Evolutionary conservation across 2,888 invertebrate species (phyloP).

Genomic region (Cephus spinipes): DNA sequence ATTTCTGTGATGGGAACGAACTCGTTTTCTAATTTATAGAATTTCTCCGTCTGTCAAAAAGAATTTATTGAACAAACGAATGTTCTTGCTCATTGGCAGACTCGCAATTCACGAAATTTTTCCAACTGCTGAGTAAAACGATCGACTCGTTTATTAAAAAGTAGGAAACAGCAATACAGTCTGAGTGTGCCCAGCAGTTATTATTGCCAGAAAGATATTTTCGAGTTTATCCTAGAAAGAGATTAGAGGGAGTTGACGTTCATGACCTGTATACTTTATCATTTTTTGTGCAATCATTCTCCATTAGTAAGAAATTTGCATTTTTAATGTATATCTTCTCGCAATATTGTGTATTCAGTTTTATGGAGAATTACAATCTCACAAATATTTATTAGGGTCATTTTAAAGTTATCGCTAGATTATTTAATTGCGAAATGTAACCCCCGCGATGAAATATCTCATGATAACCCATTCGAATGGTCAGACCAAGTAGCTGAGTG

Average conservation of each 20-base stretch:
- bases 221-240: neutral
- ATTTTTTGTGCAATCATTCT: neutral
- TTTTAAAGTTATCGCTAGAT: neutral
- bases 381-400: neutral
- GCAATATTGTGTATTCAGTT: neutral
- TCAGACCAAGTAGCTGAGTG: neutral
- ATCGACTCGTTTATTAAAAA: neutral
- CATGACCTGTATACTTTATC: neutral
- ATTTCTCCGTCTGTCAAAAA: neutral
- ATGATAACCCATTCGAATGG: neutral
- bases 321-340: too few species aligned
- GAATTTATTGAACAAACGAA: neutral
- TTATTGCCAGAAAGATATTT: neutral
- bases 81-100: neutral
- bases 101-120: neutral
- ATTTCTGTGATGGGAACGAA: neutral
- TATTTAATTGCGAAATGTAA: conserved; percentile 7
- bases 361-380: neutral
- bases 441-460: conserved; percentile 23
- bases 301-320: too few species aligned
- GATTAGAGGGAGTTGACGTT: neutral
- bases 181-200: neutral
- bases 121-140: neutral
- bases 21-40: neutral
- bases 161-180: neutral